Evolutionary conservation across 2,113 vertebrate species (phyloP).

Genomic region (Trichomycterus rosablanca): DNA sequence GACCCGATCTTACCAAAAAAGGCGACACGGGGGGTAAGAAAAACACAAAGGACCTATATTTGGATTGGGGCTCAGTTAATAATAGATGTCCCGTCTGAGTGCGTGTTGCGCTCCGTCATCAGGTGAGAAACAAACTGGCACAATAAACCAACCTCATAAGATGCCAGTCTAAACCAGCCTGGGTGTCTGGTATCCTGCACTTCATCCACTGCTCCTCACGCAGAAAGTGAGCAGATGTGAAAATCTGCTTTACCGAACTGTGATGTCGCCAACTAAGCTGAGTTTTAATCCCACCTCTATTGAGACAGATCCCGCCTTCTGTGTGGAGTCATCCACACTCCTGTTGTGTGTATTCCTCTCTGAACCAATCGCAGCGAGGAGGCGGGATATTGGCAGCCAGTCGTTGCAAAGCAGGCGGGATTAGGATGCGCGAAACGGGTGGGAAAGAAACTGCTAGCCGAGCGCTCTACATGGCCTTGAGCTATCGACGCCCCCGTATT

Average conservation of each 20-base stretch:
- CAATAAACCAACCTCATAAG: too few relatives aligned
- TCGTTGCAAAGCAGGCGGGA: neutral
- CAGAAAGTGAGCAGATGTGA: neutral
- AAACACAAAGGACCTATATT: slow-evolving; percentile 55
- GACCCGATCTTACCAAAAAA: slow-evolving; percentile 38
- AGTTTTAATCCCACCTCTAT: slow-evolving; percentile 17
- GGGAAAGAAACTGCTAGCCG: slow-evolving; percentile 18
- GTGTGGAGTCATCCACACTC: slow-evolving; percentile 5
- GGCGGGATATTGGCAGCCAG: neutral
- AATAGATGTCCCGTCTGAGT: slow-evolving; percentile 51
- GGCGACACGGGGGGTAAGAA: slow-evolving; percentile 42
- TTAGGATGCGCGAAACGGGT: neutral
- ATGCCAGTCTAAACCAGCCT: too few relatives aligned
- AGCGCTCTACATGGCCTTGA: slow-evolving; percentile 41
- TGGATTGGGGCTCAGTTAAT: slow-evolving; percentile 53
- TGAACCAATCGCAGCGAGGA: neutral
- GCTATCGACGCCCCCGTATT: slow-evolving; percentile 40
- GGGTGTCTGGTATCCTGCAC: too few relatives aligned
- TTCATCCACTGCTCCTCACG: too few relatives aligned
- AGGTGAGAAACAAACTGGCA: neutral
- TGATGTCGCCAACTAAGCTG: slow-evolving; percentile 12
- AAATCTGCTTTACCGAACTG: slow-evolving; percentile 19
- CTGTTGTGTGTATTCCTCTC: neutral
- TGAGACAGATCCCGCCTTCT: neutral
- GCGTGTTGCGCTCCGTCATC: slow-evolving; percentile 30